A percentile compares a stretch with the other conserved stretches of the same genome.
These are phyloP conservation scores for Heliangelus exortis DNA, from an alignment of 2,797 vertebrate species.

Conservation along the genomic window DNA sequence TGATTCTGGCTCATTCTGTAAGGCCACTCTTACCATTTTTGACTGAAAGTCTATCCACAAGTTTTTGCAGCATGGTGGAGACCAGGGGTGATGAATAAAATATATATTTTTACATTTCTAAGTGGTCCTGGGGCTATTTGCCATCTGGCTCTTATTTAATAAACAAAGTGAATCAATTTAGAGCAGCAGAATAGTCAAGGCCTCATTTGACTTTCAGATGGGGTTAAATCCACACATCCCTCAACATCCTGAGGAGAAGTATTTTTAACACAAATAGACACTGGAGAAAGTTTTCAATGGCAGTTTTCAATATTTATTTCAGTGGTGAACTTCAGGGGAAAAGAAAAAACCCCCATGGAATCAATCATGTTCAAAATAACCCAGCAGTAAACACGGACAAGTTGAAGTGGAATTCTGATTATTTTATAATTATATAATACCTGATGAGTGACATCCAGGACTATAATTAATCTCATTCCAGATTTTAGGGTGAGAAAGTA, in stretches of 20 bases:
- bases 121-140: background rate
- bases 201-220: slow-evolving; percentile 14
- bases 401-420: background rate
- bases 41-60: background rate
- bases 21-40: background rate
- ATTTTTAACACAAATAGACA: slow-evolving; percentile 46
- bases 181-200: background rate
- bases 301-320: slow-evolving; percentile 22
- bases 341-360: background rate
- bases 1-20: background rate
- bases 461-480: background rate
- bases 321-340: background rate
- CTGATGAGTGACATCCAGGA: background rate
- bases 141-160: slow-evolving; percentile 1
- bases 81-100: background rate
- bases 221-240: slow-evolving; percentile 25
- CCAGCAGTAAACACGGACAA: background rate
- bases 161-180: slow-evolving; percentile 19
- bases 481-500: background rate
- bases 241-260: slow-evolving; percentile 17
- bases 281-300: background rate
- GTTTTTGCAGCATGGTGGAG: background rate
- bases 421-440: background rate
- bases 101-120: background rate
- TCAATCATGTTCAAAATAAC: background rate